Evolutionary conservation across 2,888 invertebrate genomes (phyloP).

Genomic region (Stenurella melanura): DNA sequence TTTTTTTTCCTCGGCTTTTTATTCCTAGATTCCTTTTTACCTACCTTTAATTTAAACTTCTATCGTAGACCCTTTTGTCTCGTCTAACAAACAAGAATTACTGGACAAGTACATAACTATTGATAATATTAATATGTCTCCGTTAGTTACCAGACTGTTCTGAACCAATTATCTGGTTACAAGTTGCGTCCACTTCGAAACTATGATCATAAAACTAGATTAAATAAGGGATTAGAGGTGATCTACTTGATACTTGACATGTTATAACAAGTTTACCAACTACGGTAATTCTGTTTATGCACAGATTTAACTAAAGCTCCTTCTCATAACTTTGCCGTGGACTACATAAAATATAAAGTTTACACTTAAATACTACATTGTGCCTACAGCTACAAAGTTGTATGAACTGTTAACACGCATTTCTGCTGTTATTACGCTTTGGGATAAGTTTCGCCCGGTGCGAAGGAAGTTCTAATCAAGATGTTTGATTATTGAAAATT

Average conservation of each 20-base stretch:
- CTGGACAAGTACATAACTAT: background rate
- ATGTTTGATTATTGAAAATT: too few relatives aligned
- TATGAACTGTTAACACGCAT: background rate
- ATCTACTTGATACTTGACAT: slow-evolving; percentile 39
- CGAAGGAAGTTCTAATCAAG: background rate
- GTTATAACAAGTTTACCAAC: slow-evolving; percentile 35
- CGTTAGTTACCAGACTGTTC: slow-evolving; percentile 22
- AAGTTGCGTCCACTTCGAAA: slow-evolving; percentile 35
- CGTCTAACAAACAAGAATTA: background rate
- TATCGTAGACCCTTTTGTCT: background rate
- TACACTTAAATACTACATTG: slow-evolving; percentile 1
- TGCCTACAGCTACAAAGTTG: slow-evolving; percentile 1
- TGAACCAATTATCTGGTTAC: slow-evolving; percentile 38
- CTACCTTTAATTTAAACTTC: background rate
- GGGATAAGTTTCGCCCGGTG: background rate
- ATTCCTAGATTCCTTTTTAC: too few relatives aligned
- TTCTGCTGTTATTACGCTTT: background rate
- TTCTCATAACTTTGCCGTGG: slow-evolving; percentile 7
- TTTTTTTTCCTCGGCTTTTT: too few relatives aligned
- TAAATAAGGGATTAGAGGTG: slow-evolving; percentile 33
- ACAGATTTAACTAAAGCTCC: slow-evolving; percentile 32
- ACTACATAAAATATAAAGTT: slow-evolving; percentile 10
- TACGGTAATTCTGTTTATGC: slow-evolving; percentile 33
- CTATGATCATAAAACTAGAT: slow-evolving; percentile 40
- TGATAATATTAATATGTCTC: slow-evolving; percentile 16